These are phyloP conservation scores for Brachionus plicatilis DNA, from an alignment of 1,140 invertebrate species.

Conservation along the genomic window DNA sequence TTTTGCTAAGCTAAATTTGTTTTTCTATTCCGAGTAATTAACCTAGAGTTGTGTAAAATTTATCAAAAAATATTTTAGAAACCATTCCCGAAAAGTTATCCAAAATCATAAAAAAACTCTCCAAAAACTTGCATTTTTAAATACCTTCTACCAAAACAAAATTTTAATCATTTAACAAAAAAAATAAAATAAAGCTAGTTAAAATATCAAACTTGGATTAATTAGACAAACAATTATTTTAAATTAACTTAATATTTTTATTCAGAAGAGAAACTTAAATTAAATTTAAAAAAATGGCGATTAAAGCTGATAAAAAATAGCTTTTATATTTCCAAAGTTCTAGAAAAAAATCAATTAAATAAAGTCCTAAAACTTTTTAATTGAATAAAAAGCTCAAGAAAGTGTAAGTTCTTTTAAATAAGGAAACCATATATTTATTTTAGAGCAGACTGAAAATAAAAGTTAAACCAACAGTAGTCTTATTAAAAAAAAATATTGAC, in stretches of 20 bases:
- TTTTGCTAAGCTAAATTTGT: neutral
- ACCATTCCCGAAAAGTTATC: neutral
- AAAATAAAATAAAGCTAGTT: too few species aligned
- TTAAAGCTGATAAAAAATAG: neutral
- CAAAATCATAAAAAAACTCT: neutral
- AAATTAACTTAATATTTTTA: too few species aligned
- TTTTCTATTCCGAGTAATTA: neutral
- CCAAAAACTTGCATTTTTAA: too few species aligned
- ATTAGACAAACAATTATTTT: too few species aligned
- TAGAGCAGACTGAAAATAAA: constrained; percentile 8
- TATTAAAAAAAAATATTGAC: constrained; percentile 1
- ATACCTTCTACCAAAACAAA: neutral
- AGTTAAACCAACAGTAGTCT: constrained; percentile 11
- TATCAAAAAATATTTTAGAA: neutral
- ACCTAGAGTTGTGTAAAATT: neutral
- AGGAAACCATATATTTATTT: constrained; percentile 15
- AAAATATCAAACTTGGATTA: too few species aligned
- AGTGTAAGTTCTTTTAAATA: neutral
- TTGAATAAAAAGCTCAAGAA: neutral
- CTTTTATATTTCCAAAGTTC: neutral
- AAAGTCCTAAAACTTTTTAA: neutral
- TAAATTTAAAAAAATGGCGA: too few species aligned
- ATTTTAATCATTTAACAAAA: neutral
- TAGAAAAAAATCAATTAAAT: neutral
- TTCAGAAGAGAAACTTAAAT: too few species aligned